These are phyloP conservation scores for Leptopilina boulardi DNA, from an alignment of 1,140 invertebrate species.

Conservation along the genomic window DNA sequence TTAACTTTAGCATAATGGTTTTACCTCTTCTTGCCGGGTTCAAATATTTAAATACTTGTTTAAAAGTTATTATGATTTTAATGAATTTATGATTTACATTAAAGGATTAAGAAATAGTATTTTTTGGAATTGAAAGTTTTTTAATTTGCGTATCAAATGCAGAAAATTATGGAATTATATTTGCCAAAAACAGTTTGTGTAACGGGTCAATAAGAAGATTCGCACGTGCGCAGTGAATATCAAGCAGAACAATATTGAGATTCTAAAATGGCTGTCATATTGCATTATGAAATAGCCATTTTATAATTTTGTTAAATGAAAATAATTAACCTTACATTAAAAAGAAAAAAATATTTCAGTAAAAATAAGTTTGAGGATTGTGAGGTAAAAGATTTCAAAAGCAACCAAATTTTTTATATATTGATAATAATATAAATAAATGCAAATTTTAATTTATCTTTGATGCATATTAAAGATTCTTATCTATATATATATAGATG, in stretches of 20 bases:
- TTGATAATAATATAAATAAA: too few relatives aligned
- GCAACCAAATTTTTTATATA: too few relatives aligned
- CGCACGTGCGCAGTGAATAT: constrained; percentile 62
- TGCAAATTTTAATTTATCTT: too few relatives aligned
- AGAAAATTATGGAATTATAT: neutral
- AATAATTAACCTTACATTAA: neutral
- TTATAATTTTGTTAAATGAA: neutral
- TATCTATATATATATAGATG: too few relatives aligned
- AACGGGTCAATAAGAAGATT: constrained; percentile 57
- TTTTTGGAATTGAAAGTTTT: neutral
- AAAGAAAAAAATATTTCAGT: neutral
- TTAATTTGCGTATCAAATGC: neutral
- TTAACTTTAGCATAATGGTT: too few relatives aligned
- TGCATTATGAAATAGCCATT: neutral
- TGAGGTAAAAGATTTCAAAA: neutral
- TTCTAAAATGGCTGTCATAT: constrained; percentile 67
- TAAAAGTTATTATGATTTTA: too few relatives aligned
- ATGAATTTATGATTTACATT: too few relatives aligned
- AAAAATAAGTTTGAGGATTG: neutral
- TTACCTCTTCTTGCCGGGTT: too few relatives aligned
- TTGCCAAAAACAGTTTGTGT: neutral
- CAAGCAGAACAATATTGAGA: constrained; percentile 60
- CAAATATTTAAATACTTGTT: too few relatives aligned
- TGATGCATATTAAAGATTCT: too few relatives aligned
- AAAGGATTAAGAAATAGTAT: neutral